phyloP scores from a whole-genome alignment of 2,888 invertebrate species.

The Agonum fuliginosum region DNA sequence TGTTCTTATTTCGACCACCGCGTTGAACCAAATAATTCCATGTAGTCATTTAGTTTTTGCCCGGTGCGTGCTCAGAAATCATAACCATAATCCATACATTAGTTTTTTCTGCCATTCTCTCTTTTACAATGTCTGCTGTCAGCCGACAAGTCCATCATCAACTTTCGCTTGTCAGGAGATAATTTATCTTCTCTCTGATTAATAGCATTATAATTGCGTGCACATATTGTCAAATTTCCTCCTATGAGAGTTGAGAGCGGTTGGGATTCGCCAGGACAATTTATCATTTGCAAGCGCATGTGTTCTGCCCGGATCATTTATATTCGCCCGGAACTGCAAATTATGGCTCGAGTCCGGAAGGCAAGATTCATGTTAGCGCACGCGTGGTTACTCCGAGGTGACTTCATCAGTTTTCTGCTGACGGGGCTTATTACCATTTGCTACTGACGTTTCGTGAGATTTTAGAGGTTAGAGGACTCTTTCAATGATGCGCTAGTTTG shows the following conservation, averaged over 20 bases:
- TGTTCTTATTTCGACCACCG: constrained; percentile 12
- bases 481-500: too few relatives aligned
- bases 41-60: constrained; percentile 14
- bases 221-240: constrained; percentile 37
- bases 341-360: constrained; percentile 30
- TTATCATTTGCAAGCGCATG: constrained; percentile 44
- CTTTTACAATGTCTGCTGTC: neutral
- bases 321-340: constrained; percentile 41
- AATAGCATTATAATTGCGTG: constrained; percentile 34
- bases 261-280: neutral
- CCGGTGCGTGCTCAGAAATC: constrained; percentile 25
- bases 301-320: constrained; percentile 38
- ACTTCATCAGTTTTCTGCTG: constrained; percentile 19
- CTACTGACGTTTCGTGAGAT: neutral
- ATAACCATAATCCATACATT: constrained; percentile 21
- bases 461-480: too few relatives aligned
- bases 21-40: constrained; percentile 25
- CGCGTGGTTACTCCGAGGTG: neutral
- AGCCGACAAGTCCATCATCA: constrained; percentile 16
- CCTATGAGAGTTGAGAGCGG: constrained; percentile 2
- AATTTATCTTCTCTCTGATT: constrained; percentile 15
- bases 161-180: neutral
- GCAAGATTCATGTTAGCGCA: constrained; percentile 7
- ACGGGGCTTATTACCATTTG: constrained; percentile 4
- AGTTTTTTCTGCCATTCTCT: constrained; percentile 3